Evolutionary conservation across 2,888 invertebrate species (phyloP).

Genomic region (Meteorus colon): DNA sequence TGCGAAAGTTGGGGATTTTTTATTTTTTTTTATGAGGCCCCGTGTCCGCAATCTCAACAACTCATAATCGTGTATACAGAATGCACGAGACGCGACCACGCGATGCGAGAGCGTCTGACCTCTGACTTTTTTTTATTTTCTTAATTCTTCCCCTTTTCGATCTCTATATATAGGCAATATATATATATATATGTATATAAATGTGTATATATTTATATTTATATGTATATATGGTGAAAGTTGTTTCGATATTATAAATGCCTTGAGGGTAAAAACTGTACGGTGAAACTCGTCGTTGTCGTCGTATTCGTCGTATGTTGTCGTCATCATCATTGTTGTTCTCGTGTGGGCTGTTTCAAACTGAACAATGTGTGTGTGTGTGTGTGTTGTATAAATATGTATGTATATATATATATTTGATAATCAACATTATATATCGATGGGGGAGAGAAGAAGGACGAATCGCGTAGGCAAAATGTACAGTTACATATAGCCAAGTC

Average conservation of each 20-base stretch:
- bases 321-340: slow-evolving; percentile 9
- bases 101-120: slow-evolving; percentile 25
- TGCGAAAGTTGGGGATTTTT: slow-evolving; percentile 2
- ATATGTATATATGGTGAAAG: slow-evolving; percentile 10
- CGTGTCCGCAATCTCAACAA: slow-evolving; percentile 33
- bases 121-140: slow-evolving; percentile 16
- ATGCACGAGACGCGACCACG: slow-evolving; percentile 24
- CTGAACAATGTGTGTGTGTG: background rate
- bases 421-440: too few species aligned
- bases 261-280: slow-evolving; percentile 4
- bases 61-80: slow-evolving; percentile 29
- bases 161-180: background rate
- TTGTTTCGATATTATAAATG: slow-evolving; percentile 7
- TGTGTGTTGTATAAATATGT: background rate
- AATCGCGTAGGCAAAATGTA: slow-evolving; percentile 44
- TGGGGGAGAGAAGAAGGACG: background rate
- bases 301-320: background rate
- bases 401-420: background rate
- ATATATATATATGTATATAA: background rate
- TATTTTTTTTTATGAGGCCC: slow-evolving; percentile 28
- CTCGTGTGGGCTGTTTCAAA: slow-evolving; percentile 7
- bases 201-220: background rate
- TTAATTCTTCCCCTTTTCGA: background rate
- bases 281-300: slow-evolving; percentile 17
- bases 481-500: slow-evolving; percentile 39